Evolutionary conservation across 1,140 invertebrate genomes (phyloP).

Genomic region (Octopus sinensis): DNA sequence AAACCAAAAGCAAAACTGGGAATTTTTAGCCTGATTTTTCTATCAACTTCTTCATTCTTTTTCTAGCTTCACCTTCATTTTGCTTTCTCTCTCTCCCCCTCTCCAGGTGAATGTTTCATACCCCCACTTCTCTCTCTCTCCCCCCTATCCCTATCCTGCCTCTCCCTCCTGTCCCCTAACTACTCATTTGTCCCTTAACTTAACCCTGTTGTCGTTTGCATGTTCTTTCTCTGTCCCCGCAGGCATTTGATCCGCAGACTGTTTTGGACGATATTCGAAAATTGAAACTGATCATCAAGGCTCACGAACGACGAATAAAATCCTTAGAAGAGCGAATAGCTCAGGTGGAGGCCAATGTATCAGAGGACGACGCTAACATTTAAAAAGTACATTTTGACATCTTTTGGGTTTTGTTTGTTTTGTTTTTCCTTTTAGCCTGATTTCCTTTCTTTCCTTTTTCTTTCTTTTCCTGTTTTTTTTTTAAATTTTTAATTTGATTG

Average conservation of each 20-base stretch:
- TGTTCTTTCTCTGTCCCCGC: conserved; percentile 20
- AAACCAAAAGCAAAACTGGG: too few relatives aligned
- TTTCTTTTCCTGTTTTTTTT: conserved; percentile 4
- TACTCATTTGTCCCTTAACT: not conserved
- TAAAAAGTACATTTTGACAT: conserved; percentile 25
- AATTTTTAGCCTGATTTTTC: too few relatives aligned
- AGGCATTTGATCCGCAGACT: conserved; percentile 52
- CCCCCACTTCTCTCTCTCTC: not conserved
- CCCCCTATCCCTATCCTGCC: not conserved
- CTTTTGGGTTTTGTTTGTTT: not conserved
- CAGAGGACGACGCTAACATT: conserved; percentile 41
- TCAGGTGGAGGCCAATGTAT: conserved; percentile 45
- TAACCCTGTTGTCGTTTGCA: not conserved
- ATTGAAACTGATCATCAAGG: conserved; percentile 59
- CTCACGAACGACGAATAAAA: conserved; percentile 58
- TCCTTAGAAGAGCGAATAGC: conserved; percentile 53
- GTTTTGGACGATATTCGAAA: conserved; percentile 57
- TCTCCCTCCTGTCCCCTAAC: not conserved
- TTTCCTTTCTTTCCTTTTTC: conserved; percentile 6
- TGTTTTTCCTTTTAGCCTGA: conserved; percentile 2
- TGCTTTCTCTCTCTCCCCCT: not conserved
- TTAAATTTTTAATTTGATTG: not conserved
- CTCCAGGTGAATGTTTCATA: not conserved
- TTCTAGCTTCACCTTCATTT: too few relatives aligned
- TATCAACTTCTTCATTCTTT: too few relatives aligned